Base-by-base conservation (phyloP, 2,888 invertebrate genomes). In the Tiphia femorata region DNA sequence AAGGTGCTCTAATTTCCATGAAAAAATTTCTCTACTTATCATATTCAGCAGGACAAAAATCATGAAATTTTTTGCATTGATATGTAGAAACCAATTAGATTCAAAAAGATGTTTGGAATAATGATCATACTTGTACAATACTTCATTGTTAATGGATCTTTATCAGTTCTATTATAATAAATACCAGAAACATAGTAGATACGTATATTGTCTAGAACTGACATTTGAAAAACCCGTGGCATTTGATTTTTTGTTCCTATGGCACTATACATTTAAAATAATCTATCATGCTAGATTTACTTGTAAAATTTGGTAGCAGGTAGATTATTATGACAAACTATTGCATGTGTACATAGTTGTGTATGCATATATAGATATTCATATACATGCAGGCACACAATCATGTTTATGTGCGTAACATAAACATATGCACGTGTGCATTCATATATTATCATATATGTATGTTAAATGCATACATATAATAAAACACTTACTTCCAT, bases 171-270 rank as follows among this genome's bases (percentile, higher is more conserved):
- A n/a, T n/a, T n/a, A n/a, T n/a, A n/a, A n/a, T n/a, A n/a, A n/a
- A n/a, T n/a, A n/a, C n/a, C n/a, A n/a, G n/a, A n/a, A n/a, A n/a
- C 14, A n/a, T 33, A 33, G 12, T 33, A 59, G 51, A 52, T 52
- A 64, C 37, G 40, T 59, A 49, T 60, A 67, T 74, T 70, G 70
- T 72, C 62, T 63, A 68, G 61, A 72, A 70, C 53, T 62, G 67
- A 71, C 58, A 57, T 66, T 58, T 54, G 58, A 54, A 61, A 49
- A 63, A 53, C 49, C 63, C 56, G 35, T 38, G 49, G 61, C 46
- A 52, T 70, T 73, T 70, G 61, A 66, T 71, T 72, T 53, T 67
- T 77, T 63, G 60, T 70, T 70, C 66, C 67, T 73, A 77, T 78
- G 78, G 78, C 78, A 77, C 77, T 70, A 46, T 56, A 67, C 47